Percentiles rank a stretch among this genome's conserved stretches.
phyloP scores from a whole-genome alignment of 2,113 vertebrate genomes.

The Anoura caudifer region DNA sequence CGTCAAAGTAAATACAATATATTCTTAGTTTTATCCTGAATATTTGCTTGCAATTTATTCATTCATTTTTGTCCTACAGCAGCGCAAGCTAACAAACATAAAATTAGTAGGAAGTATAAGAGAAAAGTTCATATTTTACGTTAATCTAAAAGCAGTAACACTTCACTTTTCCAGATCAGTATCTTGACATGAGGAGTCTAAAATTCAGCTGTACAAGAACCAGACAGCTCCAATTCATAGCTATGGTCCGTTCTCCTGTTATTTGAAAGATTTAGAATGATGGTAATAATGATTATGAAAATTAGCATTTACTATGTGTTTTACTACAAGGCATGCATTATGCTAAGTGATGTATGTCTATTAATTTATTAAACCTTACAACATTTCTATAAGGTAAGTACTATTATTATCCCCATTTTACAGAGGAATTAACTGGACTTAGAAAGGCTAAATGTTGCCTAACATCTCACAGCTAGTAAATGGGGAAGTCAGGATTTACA shows the following conservation, averaged over 20 bases:
- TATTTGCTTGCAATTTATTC: constrained; percentile 9
- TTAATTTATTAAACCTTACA: neutral
- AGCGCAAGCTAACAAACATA: neutral
- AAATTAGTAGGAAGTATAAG: neutral
- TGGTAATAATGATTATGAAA: neutral
- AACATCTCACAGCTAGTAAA: neutral
- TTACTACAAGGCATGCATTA: neutral
- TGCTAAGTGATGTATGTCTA: neutral
- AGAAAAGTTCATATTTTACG: neutral
- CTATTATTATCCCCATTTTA: neutral
- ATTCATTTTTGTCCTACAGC: neutral
- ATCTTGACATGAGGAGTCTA: neutral
- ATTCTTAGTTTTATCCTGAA: neutral
- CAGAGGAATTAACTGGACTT: neutral
- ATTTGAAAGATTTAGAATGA: neutral
- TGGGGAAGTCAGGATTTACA: neutral
- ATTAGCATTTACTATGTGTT: neutral
- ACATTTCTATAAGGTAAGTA: neutral
- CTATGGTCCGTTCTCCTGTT: neutral
- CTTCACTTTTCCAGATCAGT: neutral
- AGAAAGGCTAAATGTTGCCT: neutral
- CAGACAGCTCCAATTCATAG: neutral
- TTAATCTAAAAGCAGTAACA: neutral
- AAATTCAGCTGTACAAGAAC: neutral
- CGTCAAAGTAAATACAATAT: neutral